Evolutionary conservation across 2,888 invertebrate species (phyloP), one percentile per base, ranked within the genome.

Genomic region (Synergus laeviventris): DNA sequence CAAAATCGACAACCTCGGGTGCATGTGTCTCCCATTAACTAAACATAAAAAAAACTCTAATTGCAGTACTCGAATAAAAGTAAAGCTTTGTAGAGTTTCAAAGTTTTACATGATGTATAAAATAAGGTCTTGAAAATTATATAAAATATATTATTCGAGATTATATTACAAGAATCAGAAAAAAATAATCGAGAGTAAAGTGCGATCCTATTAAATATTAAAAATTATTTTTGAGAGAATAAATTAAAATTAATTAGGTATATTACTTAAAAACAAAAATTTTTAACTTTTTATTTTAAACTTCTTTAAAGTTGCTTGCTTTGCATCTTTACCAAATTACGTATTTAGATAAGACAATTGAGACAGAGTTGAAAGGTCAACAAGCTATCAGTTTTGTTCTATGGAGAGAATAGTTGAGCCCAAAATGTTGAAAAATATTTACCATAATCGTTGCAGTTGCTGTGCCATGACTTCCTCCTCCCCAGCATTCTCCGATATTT

Each of bases 391-490:
- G 16, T 9, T 31, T 5, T 7, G 39, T 14, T 59, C 14, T 56
- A 54, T n/a, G 39, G 21, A 18, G 14, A 54, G 4, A 54, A 45
- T 49, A 21, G 56, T 73, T 8, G 14, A 31, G 14, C 16, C n/a
- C 21, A 38, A 21, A 8, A 73, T 73, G 16, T 36, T 12, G 38
- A 73, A 14, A 56, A 60, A 61, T 73, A 54, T 60, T 74, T 59
- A 97, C 97, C 99, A 99, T 99, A 75, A 99, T 99, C 66, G 99
- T 99, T 3, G 99, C 99, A 31, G 99, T 99, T n/a, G 99, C 97
- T 21, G 97, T 97, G 42, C 96, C 96, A 92, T 97, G 94, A 87
- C 97, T 95, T 16, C 98, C 98, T 0, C 98, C 98, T 75, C 98
- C 98, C 98, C 98, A 99, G 91, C 99, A 99, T 92, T 99, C 99